Evolutionary conservation across 1,140 invertebrate species (phyloP), one percentile per base, ranked within the genome.

Genomic region (Scaptomyza graminum): DNA sequence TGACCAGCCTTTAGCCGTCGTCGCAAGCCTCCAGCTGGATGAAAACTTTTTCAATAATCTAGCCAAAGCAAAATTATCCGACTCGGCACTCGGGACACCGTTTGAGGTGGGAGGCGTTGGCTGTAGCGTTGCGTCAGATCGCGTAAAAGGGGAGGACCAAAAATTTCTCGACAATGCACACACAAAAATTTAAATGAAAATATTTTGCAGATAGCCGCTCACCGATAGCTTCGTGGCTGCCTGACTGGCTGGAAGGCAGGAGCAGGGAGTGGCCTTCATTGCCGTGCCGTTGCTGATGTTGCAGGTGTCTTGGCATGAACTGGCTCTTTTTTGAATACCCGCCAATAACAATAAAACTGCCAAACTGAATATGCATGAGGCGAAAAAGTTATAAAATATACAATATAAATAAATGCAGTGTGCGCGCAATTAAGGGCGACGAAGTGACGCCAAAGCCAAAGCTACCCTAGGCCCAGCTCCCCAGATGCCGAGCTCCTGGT

Each of bases 321-420:
- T 52, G 59, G 51, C 43, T 34, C 31, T 25, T 71, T 72, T 72
- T 81, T 76, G 66, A 87, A 80, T 74, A 61, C 76, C 82, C 74
- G 82, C 77, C 81, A 85, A 85, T 85, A 85, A 80, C 82, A 84
- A 84, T 83, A 84, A 84, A 84, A 84, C 81, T 80, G 80, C 62
- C 81, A 77, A 79, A 74, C 81, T 84, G 81, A 84, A 85, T 84
- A 79, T 84, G 81, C 76, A 84, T 84, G 81, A 84, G 76, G 76
- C 60, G 60, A 49, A 84, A 34, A 84, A 80, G 67, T 83, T 75
- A 76, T 84, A 79, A 84, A 79, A 84, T 79, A 84, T 84, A 84
- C 80, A 84, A 80, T 80, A 85, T 84, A 84, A 79, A 84, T 84
- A 85, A 81, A 80, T 75, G 70, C 74, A 85, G 77, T 85, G 77